Percentiles rank a stretch among this genome's conserved stretches.
Conservation (phyloP, 2,113 vertebrate genomes). For the Cercocebus atys region DNA sequence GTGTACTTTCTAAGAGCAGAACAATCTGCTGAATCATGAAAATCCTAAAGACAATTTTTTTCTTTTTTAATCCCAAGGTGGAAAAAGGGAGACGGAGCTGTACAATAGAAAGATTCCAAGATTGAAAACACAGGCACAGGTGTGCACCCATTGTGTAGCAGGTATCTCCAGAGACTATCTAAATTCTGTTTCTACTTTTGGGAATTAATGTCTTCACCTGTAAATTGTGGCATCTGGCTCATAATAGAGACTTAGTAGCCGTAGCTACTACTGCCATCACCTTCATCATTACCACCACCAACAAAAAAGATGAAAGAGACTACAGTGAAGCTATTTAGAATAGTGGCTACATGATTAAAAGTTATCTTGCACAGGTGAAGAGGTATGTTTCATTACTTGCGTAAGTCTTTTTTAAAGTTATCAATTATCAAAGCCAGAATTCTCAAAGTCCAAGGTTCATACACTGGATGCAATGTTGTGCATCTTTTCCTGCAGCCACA, state of each 20-base stretch:
- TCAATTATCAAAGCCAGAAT: not conserved
- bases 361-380: not conserved
- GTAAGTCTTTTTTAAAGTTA: not conserved
- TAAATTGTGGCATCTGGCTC: not conserved
- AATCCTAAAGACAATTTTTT: not conserved
- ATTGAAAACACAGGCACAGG: not conserved
- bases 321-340: not conserved
- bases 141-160: not conserved
- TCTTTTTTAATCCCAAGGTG: not conserved
- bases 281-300: not conserved
- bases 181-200: not conserved
- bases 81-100: not conserved
- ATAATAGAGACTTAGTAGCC: not conserved
- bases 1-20: not conserved
- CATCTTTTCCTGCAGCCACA: not conserved
- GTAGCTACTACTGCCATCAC: not conserved
- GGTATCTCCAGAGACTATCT: not conserved
- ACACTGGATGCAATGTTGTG: not conserved
- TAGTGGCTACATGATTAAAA: not conserved
- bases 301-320: not conserved
- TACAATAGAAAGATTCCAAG: not conserved
- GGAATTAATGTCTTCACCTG: not conserved
- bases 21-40: not conserved
- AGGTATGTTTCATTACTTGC: not conserved
- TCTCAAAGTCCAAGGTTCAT: not conserved